Conservation (phyloP, 2,797 vertebrate species). For the Leptatherina wallacei region DNA sequence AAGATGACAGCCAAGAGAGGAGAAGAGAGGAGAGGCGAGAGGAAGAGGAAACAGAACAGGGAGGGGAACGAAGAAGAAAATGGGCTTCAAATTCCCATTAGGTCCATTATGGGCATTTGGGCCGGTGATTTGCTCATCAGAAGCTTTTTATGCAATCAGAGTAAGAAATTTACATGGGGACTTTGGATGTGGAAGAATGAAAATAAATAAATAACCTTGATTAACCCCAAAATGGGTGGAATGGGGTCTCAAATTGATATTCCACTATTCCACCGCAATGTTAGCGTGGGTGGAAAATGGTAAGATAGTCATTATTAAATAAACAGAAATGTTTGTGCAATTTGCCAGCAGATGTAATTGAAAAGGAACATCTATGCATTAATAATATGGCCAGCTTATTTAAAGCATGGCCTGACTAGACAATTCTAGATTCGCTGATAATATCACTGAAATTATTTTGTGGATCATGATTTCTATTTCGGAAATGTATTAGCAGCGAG, state of each 20-base stretch:
- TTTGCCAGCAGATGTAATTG: constrained; percentile 52
- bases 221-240: constrained; percentile 28
- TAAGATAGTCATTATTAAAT: constrained; percentile 16
- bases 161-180: constrained; percentile 36
- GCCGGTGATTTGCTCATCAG: constrained; percentile 58
- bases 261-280: not conserved
- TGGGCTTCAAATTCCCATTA: constrained; percentile 66
- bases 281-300: constrained; percentile 11
- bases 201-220: constrained; percentile 44
- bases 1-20: constrained; percentile 25
- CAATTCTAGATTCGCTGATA: constrained; percentile 59
- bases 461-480: constrained; percentile 68
- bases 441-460: constrained; percentile 67
- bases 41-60: constrained; percentile 15
- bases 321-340: constrained; percentile 21
- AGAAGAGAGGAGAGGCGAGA: constrained; percentile 13
- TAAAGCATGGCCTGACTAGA: constrained; percentile 29
- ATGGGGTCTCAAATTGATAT: constrained; percentile 33
- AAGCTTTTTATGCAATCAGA: constrained; percentile 35
- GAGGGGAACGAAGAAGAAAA: constrained; percentile 34
- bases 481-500: constrained; percentile 58
- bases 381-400: constrained; percentile 18
- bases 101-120: constrained; percentile 55
- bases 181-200: constrained; percentile 32
- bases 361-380: constrained; percentile 49